Conservation (phyloP, 2,888 invertebrate species). For the Dinocampus coccinellae region DNA sequence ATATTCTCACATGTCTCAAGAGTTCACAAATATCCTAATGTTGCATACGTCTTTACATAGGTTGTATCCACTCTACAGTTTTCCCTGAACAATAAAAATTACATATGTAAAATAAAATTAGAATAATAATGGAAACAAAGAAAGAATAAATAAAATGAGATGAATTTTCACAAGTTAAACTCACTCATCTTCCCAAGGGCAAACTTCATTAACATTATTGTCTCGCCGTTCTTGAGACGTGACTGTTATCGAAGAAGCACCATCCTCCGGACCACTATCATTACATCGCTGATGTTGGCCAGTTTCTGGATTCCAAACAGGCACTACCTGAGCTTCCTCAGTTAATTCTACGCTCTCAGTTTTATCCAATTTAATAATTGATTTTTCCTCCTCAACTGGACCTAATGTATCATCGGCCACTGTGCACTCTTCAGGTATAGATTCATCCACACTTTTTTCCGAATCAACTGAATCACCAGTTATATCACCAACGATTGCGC, state of each 20-base stretch:
- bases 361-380: slow-evolving; percentile 31
- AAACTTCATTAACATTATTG: slow-evolving; percentile 84
- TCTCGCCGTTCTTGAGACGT: slow-evolving; percentile 64
- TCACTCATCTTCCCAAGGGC: slow-evolving; percentile 97
- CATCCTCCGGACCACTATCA: slow-evolving; percentile 42
- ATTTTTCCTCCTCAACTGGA: slow-evolving; percentile 38
- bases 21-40: slow-evolving; percentile 91
- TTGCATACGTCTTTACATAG: slow-evolving; percentile 95
- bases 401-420: slow-evolving; percentile 68
- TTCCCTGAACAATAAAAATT: slow-evolving; percentile 77
- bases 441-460: slow-evolving; percentile 78
- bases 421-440: slow-evolving; percentile 68
- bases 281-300: background rate
- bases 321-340: slow-evolving; percentile 60
- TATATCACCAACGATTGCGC: slow-evolving; percentile 78
- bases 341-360: slow-evolving; percentile 50
- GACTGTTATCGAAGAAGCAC: slow-evolving; percentile 40
- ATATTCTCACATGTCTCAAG: slow-evolving; percentile 32
- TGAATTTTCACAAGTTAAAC: slow-evolving; percentile 69
- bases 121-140: background rate
- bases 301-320: slow-evolving; percentile 67
- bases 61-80: slow-evolving; percentile 88
- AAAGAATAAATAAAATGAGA: slow-evolving; percentile 36
- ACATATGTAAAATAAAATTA: background rate
- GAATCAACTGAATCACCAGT: slow-evolving; percentile 61